Evolutionary conservation across 2,113 vertebrate species (phyloP).

Genomic region (mouse (Mus musculus)): DNA sequence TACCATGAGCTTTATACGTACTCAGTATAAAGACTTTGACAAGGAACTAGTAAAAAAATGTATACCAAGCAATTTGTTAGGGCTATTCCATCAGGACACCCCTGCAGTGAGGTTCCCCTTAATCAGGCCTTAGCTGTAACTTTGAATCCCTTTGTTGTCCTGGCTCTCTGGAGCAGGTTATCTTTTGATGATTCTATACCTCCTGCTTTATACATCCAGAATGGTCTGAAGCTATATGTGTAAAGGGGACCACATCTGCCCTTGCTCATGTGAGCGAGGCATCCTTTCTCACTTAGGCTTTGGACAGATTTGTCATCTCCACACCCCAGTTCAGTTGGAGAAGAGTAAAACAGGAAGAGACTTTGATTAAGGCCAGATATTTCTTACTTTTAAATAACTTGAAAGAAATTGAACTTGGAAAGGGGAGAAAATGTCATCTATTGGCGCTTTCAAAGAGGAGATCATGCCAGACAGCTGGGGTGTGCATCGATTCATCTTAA

Average conservation of each 20-base stretch:
- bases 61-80: neutral
- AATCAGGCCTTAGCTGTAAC: neutral
- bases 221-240: neutral
- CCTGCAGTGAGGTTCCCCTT: neutral
- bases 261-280: neutral
- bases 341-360: neutral
- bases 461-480: neutral
- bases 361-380: slow-evolving; percentile 36
- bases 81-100: neutral
- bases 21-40: slow-evolving; percentile 1
- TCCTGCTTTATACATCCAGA: neutral
- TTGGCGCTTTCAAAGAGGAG: slow-evolving; percentile 33
- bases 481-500: neutral
- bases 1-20: neutral
- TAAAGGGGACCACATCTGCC: neutral
- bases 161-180: neutral
- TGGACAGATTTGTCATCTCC: slow-evolving; percentile 7
- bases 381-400: slow-evolving; percentile 53
- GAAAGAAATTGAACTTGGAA: slow-evolving; percentile 23
- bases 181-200: neutral
- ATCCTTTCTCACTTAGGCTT: slow-evolving; percentile 1
- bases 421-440: neutral
- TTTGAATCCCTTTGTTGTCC: neutral
- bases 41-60: neutral
- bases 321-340: slow-evolving; percentile 1